Conservation (phyloP, 2,888 invertebrate genomes). For the Alentia gelatinosa region DNA sequence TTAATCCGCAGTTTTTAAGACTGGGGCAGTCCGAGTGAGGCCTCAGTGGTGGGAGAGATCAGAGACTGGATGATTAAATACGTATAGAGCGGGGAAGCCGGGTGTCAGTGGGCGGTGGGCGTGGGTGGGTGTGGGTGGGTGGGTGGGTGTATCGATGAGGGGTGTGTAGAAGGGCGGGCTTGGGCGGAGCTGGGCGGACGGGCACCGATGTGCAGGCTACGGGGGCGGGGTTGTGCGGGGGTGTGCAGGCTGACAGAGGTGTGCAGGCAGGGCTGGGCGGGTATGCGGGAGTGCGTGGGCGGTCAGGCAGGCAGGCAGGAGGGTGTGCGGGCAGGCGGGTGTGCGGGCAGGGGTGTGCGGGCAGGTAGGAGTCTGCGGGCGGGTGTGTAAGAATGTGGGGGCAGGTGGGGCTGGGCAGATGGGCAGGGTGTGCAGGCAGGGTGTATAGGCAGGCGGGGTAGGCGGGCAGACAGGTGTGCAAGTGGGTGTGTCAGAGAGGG, state of each 20-base stretch:
- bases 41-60: not conserved
- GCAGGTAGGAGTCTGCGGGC: not conserved
- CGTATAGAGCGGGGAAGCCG: not conserved
- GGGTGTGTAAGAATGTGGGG: not conserved
- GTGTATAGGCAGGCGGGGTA: not conserved
- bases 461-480: not conserved
- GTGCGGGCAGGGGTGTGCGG: not conserved
- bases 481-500: not conserved
- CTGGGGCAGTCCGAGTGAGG: not conserved
- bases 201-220: not conserved
- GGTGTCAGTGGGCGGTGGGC: not conserved
- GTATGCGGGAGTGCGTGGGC: not conserved
- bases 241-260: too few relatives aligned
- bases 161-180: not conserved
- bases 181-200: not conserved
- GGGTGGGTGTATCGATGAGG: not conserved
- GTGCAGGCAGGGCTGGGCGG: not conserved
- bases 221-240: not conserved
- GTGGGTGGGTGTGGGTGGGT: not conserved
- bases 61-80: constrained; percentile 18
- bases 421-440: not conserved
- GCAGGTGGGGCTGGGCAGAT: not conserved
- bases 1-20: not conserved
- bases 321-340: not conserved
- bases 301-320: not conserved